Evolutionary conservation across 35 echinoderm and acorn worm species (phyloP).

Genomic region (Heliocidaris tuberculata): DNA sequence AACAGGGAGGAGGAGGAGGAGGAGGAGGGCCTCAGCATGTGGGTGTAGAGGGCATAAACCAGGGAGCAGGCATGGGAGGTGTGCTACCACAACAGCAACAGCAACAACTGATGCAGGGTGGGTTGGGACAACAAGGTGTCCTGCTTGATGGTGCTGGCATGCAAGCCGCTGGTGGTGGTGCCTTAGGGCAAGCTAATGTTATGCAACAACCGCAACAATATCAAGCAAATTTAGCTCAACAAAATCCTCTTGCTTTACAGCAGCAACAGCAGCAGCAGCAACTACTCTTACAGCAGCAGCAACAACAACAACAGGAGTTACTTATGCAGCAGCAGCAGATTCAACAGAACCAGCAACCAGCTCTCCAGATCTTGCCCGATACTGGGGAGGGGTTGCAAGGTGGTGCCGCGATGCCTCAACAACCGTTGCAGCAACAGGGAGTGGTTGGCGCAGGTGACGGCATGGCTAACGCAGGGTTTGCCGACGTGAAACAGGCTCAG

Average conservation of each 20-base stretch:
- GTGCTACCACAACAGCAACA: background rate
- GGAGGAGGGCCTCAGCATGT: slow-evolving; percentile 34
- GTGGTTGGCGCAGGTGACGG: background rate
- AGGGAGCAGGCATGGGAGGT: background rate
- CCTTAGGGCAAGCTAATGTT: slow-evolving; percentile 3
- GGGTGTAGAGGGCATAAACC: background rate
- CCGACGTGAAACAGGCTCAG: background rate
- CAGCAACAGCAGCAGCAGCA: slow-evolving; percentile 17
- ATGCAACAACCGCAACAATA: background rate
- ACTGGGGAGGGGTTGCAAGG: background rate
- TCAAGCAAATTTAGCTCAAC: slow-evolving; percentile 15
- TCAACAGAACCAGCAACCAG: slow-evolving; percentile 48
- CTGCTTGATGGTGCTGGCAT: slow-evolving; percentile 25
- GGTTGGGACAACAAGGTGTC: background rate
- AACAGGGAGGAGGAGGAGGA: background rate
- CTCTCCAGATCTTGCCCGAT: background rate
- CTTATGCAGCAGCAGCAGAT: slow-evolving; percentile 29
- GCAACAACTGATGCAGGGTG: slow-evolving; percentile 33
- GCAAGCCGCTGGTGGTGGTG: slow-evolving; percentile 19
- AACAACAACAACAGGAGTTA: slow-evolving; percentile 30
- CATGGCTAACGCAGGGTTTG: background rate
- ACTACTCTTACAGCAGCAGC: slow-evolving; percentile 22
- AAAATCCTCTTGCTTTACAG: slow-evolving; percentile 47
- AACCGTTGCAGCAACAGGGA: slow-evolving; percentile 33
- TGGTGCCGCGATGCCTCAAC: slow-evolving; percentile 3